These are phyloP conservation scores for Drosophila yakuba DNA, from an alignment of 1,140 invertebrate genomes.

Conservation along the genomic window DNA sequence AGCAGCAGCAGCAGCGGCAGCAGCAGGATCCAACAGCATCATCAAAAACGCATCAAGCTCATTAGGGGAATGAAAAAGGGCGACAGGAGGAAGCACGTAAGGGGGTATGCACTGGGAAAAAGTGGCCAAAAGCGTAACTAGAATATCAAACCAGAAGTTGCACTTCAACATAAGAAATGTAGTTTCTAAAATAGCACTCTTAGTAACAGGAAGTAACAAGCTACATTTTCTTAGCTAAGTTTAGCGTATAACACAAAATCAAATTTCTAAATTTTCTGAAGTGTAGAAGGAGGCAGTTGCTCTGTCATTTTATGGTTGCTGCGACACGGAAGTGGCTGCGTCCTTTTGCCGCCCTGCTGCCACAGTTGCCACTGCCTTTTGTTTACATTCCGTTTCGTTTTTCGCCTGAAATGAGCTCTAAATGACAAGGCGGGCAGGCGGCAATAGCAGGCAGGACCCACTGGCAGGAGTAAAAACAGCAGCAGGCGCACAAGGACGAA, in stretches of 20 bases:
- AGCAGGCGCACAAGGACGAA: conserved; percentile 26
- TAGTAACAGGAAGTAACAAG: too few relatives aligned
- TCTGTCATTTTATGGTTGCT: conserved; percentile 74
- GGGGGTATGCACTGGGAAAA: conserved; percentile 7
- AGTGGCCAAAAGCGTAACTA: neutral
- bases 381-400: conserved; percentile 75
- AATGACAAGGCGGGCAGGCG: conserved; percentile 61
- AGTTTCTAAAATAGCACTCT: too few relatives aligned
- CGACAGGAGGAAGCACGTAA: neutral
- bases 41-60: conserved; percentile 81
- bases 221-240: too few relatives aligned
- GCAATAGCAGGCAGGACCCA: conserved; percentile 9
- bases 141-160: too few relatives aligned
- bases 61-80: conserved; percentile 50
- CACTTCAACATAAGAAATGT: too few relatives aligned
- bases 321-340: conserved; percentile 56
- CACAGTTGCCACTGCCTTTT: conserved; percentile 44
- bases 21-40: conserved; percentile 60
- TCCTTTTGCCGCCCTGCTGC: conserved; percentile 31
- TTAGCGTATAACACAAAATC: too few relatives aligned
- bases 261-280: neutral
- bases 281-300: conserved; percentile 58
- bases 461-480: neutral
- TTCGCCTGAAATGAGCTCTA: conserved; percentile 65
- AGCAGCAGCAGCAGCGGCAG: conserved; percentile 21